Evolutionary conservation across 2,113 vertebrate genomes (phyloP).

Genomic region (Gymnocephalus cernua): DNA sequence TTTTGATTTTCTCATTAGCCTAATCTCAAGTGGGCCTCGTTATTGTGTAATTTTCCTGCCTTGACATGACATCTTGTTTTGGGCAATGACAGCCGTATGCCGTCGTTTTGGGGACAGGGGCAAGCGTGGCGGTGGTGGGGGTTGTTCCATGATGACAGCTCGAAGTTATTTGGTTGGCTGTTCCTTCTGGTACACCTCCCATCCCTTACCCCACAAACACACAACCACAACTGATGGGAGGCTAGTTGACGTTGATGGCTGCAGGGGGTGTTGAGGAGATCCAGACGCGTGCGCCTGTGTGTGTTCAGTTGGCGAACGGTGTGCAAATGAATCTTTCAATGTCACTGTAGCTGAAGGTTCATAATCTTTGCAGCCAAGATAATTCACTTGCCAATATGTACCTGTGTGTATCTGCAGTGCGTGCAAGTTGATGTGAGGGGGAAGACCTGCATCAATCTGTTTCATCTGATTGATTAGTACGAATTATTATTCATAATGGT

Average conservation of each 20-base stretch:
- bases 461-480: constrained; percentile 21
- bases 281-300: constrained; percentile 44
- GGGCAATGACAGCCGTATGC: constrained; percentile 85
- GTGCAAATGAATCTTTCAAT: constrained; percentile 81
- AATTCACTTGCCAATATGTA: constrained; percentile 74
- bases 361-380: constrained; percentile 78
- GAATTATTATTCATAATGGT: constrained; percentile 26
- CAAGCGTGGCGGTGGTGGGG: constrained; percentile 49
- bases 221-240: constrained; percentile 55
- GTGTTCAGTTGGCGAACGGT: constrained; percentile 51
- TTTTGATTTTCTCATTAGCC: constrained; percentile 93
- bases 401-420: constrained; percentile 4
- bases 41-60: constrained; percentile 84
- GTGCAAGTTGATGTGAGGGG: constrained; percentile 4
- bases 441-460: constrained; percentile 13
- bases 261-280: constrained; percentile 61
- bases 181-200: constrained; percentile 48
- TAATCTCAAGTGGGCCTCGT: constrained; percentile 88
- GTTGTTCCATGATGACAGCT: constrained; percentile 68
- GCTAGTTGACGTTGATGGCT: constrained; percentile 63
- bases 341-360: constrained; percentile 79
- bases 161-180: constrained; percentile 74
- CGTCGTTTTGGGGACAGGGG: constrained; percentile 74
- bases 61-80: constrained; percentile 85
- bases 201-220: constrained; percentile 3